A percentile compares a stretch with the other conserved stretches of the same genome.
Evolutionary conservation across 2,113 vertebrate genomes (phyloP).

Genomic region (Calonectris borealis): DNA sequence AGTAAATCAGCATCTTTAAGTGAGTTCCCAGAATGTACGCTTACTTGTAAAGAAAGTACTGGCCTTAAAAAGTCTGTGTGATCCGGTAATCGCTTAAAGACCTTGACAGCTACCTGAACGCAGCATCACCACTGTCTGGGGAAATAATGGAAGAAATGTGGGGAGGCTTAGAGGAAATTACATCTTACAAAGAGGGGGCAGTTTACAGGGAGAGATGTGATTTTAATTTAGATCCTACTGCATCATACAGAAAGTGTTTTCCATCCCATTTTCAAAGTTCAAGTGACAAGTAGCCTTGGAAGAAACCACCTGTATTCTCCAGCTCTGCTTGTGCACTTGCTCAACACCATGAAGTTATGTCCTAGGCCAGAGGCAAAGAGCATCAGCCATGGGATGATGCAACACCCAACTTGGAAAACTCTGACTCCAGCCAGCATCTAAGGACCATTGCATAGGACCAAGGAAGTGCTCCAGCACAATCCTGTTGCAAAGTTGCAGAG

Average conservation of each 20-base stretch:
- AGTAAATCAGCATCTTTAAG: neutral
- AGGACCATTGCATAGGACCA: rapidly evolving
- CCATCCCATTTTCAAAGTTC: neutral
- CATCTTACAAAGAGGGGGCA: neutral
- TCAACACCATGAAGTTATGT: neutral
- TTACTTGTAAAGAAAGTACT: neutral
- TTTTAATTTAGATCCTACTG: neutral
- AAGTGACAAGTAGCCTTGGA: neutral
- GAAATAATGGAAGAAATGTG: neutral
- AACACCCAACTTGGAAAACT: neutral
- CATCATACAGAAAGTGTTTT: neutral
- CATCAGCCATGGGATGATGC: neutral
- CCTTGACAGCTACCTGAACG: neutral
- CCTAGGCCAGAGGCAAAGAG: neutral
- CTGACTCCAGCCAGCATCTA: neutral
- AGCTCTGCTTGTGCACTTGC: neutral
- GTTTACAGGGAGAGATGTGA: neutral
- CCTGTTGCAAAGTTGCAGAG: neutral
- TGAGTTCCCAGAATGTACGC: neutral
- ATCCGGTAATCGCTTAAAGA: neutral
- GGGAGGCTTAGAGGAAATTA: neutral
- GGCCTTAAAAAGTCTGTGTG: neutral
- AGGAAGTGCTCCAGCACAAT: neutral
- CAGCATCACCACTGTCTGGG: neutral
- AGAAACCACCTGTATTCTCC: neutral